These are phyloP conservation scores for Enteromius afrohamiltoni DNA, from an alignment of 2,797 vertebrate species.

Conservation along the genomic window DNA sequence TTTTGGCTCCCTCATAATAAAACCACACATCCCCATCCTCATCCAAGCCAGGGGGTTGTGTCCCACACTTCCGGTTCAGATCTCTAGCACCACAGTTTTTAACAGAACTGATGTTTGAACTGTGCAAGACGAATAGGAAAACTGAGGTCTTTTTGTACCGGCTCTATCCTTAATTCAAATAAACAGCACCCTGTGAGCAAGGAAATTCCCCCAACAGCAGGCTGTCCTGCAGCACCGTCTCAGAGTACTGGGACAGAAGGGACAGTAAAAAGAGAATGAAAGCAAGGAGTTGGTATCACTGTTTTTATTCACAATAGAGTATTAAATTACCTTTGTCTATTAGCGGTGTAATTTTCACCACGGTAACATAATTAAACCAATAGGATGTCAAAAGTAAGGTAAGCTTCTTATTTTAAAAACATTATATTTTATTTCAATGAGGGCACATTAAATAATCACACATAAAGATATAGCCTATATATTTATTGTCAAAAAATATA, in stretches of 20 bases:
- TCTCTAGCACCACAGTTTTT: constrained; percentile 19
- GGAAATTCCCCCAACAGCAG: constrained; percentile 44
- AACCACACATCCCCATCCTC: not conserved
- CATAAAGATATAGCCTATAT: too few relatives aligned
- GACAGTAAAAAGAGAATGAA: constrained; percentile 17
- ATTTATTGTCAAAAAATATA: not conserved
- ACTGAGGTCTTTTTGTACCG: constrained; percentile 45
- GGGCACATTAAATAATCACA: not conserved
- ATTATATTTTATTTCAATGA: not conserved
- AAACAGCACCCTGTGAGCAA: constrained; percentile 23
- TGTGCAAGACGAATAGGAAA: constrained; percentile 17
- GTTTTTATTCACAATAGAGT: constrained; percentile 3
- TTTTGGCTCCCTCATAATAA: constrained; percentile 29
- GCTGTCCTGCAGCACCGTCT: not conserved
- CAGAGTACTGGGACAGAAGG: constrained; percentile 31
- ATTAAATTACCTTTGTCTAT: not conserved
- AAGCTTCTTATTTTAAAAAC: not conserved
- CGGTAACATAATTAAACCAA: not conserved
- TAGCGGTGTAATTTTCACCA: not conserved
- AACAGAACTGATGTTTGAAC: constrained; percentile 20
- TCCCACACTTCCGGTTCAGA: constrained; percentile 50
- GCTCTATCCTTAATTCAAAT: constrained; percentile 29
- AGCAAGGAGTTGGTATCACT: not conserved
- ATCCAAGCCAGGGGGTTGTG: constrained; percentile 17
- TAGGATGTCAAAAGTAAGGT: not conserved